A percentile compares a stretch with the other conserved stretches of the same genome.
Evolutionary conservation across 53 echinoderm and acorn worm genomes (phyloP).

Genomic region (Henricia sp.): DNA sequence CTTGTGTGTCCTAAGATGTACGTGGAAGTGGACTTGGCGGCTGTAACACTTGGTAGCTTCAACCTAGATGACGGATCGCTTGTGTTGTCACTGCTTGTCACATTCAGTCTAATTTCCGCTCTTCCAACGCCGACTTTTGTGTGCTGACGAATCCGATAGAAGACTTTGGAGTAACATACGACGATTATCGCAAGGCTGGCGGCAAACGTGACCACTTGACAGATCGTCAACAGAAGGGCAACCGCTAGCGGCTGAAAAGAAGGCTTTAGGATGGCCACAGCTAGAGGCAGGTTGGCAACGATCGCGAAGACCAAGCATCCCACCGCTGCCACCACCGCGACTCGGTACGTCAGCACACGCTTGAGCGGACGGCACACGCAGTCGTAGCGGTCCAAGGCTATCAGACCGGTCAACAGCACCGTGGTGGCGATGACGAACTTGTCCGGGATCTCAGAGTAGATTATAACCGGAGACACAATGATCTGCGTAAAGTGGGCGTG

Average conservation of each 20-base stretch:
- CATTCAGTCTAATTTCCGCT: not conserved
- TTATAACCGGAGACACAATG: not conserved
- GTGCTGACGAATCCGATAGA: constrained; percentile 29
- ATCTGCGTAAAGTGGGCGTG: not conserved
- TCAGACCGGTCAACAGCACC: constrained; percentile 8
- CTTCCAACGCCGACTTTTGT: constrained; percentile 14
- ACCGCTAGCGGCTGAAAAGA: not conserved
- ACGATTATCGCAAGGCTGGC: not conserved
- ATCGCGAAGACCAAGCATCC: constrained; percentile 24
- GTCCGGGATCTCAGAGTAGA: constrained; percentile 42
- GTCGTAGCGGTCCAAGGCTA: constrained; percentile 39
- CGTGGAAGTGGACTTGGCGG: not conserved
- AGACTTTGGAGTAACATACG: constrained; percentile 29
- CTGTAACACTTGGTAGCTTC: not conserved
- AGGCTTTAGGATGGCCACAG: not conserved
- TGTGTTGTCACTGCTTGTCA: not conserved
- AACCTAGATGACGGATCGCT: not conserved
- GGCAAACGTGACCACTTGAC: not conserved
- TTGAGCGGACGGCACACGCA: constrained; percentile 40
- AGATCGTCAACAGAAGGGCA: not conserved
- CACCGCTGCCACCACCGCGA: constrained; percentile 38
- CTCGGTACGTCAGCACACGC: constrained; percentile 2
- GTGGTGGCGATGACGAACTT: constrained; percentile 25
- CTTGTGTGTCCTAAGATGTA: not conserved
- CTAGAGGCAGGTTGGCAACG: not conserved